phyloP scores from a whole-genome alignment of 1,140 invertebrate species.

The Berghia stephanieae region DNA sequence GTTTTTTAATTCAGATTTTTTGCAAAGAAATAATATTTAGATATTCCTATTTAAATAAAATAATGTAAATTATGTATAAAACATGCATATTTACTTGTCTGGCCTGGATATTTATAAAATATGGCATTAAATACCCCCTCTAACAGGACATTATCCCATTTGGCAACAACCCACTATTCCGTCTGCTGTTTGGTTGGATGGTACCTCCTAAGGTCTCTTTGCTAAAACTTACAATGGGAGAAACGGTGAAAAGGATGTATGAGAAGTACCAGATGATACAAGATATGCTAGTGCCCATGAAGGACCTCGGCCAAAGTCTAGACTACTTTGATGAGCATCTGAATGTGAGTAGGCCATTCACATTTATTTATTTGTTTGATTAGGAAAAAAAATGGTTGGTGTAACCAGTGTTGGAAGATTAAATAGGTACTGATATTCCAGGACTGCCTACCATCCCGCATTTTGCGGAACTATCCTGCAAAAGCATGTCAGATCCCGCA shows the following conservation, averaged over 20 bases:
- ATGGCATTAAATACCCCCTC: too few species aligned
- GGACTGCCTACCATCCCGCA: too few species aligned
- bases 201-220: slow-evolving; percentile 85
- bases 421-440: too few species aligned
- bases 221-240: slow-evolving; percentile 82
- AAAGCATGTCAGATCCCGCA: too few species aligned
- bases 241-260: slow-evolving; percentile 78
- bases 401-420: too few species aligned
- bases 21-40: too few species aligned
- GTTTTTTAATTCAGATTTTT: too few species aligned
- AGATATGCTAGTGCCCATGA: slow-evolving; percentile 83
- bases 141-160: slow-evolving; percentile 85
- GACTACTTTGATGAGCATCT: slow-evolving; percentile 76
- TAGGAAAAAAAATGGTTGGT: background rate
- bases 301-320: slow-evolving; percentile 73
- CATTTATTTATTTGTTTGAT: background rate
- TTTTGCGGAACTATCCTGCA: too few species aligned
- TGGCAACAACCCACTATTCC: slow-evolving; percentile 82
- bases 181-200: slow-evolving; percentile 80
- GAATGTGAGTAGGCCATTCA: slow-evolving; percentile 68
- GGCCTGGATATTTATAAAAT: too few species aligned
- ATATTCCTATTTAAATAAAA: too few species aligned
- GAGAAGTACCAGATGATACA: slow-evolving; percentile 80
- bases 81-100: too few species aligned
- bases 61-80: too few species aligned